Conservation (phyloP, 2,113 vertebrate genomes). For the Dipodomys ordii region DNA sequence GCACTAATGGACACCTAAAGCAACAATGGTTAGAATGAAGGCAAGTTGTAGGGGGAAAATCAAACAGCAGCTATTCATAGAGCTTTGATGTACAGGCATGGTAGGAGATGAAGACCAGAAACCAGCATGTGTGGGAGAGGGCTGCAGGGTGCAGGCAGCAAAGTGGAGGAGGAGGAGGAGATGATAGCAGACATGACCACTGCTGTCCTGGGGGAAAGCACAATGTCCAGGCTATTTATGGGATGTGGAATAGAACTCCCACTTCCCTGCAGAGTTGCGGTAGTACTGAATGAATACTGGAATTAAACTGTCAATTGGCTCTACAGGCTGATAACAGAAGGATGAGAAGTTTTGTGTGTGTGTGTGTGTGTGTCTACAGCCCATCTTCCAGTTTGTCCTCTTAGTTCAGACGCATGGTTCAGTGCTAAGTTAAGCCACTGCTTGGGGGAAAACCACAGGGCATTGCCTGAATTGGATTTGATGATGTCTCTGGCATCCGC, state of each 20-base stretch:
- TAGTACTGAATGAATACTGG: neutral
- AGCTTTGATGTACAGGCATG: neutral
- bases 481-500: conserved; percentile 29
- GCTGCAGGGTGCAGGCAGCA: no score
- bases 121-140: neutral
- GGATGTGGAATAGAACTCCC: neutral
- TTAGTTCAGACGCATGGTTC: neutral
- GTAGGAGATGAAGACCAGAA: neutral
- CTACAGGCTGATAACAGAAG: neutral
- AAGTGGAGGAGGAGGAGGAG: no score
- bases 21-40: neutral
- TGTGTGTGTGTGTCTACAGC: neutral
- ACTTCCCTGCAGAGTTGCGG: neutral
- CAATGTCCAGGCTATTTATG: neutral
- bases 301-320: neutral
- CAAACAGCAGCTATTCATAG: neutral
- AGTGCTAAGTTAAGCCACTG: neutral
- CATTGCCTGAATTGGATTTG: neutral
- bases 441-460: neutral
- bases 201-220: no score
- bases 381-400: neutral
- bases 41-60: neutral
- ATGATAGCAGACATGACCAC: no score
- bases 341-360: neutral
- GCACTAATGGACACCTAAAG: neutral